phyloP scores from a whole-genome alignment of 2,888 invertebrate species.

The Melinaea marsaeus region DNA sequence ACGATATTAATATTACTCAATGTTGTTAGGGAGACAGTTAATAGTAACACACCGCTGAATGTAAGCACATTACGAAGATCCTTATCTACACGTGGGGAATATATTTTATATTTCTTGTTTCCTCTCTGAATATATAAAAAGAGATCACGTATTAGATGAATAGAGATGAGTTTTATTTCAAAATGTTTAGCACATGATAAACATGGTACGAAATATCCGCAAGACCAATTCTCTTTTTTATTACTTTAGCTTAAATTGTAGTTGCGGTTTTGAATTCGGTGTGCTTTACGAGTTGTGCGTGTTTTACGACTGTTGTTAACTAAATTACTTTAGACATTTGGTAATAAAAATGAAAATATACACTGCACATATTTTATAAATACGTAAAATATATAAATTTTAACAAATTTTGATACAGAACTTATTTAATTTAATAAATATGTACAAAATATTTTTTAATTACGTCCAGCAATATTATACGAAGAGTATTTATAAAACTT shows the following conservation, averaged over 20 bases:
- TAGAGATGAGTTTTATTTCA: conserved; percentile 3
- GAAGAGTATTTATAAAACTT: too few species aligned
- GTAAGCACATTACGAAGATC: too few species aligned
- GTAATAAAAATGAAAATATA: not conserved
- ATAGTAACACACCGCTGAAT: too few species aligned
- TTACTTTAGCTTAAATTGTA: conserved; percentile 2
- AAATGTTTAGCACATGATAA: conserved; percentile 6
- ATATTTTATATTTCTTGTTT: not conserved
- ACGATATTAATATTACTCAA: too few species aligned
- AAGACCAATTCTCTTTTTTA: conserved; percentile 3
- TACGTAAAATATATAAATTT: too few species aligned
- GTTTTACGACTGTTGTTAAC: not conserved
- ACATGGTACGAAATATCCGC: conserved; percentile 1
- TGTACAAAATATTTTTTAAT: too few species aligned
- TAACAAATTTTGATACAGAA: too few species aligned
- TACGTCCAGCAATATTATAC: too few species aligned
- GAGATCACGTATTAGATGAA: conserved; percentile 1
- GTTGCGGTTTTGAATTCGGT: conserved; percentile 4
- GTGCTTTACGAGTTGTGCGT: not conserved
- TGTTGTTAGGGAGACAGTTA: too few species aligned
- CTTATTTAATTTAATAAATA: too few species aligned
- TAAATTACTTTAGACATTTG: not conserved
- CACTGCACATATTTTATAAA: too few species aligned
- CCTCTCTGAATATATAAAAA: conserved; percentile 2
- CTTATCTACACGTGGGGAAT: too few species aligned